A percentile compares a stretch with the other conserved stretches of the same genome.
Evolutionary conservation across 1,140 invertebrate species (phyloP).

Genomic region (Daktulosphaira vitifoliae): DNA sequence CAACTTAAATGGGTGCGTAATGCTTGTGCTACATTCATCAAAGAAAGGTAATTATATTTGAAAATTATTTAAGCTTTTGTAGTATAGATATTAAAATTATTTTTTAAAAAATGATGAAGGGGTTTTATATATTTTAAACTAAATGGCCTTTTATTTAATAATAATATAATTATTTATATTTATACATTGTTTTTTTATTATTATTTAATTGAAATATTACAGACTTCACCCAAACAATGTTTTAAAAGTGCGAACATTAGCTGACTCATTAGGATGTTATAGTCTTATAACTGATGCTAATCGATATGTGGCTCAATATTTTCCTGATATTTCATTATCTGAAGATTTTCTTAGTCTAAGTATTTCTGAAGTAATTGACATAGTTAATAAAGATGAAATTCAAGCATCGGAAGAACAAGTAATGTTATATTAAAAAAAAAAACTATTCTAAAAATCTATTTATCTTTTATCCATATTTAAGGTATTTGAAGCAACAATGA

Average conservation of each 20-base stretch:
- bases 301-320: conserved; percentile 75
- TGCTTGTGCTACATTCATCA: conserved; percentile 74
- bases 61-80: not conserved
- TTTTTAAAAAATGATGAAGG: no score
- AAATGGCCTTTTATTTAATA: no score
- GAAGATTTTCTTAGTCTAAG: conserved; percentile 68
- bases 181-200: not conserved
- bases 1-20: conserved; percentile 72
- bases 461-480: conserved; percentile 30
- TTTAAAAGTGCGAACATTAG: conserved; percentile 73
- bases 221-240: conserved; percentile 77
- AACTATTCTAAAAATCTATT: conserved; percentile 9
- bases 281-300: conserved; percentile 65
- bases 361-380: conserved; percentile 57
- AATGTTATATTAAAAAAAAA: no score
- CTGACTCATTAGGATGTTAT: conserved; percentile 67
- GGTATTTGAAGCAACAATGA: conserved; percentile 73
- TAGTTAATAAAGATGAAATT: conserved; percentile 70
- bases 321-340: conserved; percentile 64
- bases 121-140: no score
- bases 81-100: no score
- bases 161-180: no score
- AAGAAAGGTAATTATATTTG: conserved; percentile 49
- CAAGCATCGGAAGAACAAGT: conserved; percentile 62
- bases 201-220: conserved; percentile 18